Conservation (phyloP, 2,888 invertebrate species). For the Disparrhopalites patrizii region DNA sequence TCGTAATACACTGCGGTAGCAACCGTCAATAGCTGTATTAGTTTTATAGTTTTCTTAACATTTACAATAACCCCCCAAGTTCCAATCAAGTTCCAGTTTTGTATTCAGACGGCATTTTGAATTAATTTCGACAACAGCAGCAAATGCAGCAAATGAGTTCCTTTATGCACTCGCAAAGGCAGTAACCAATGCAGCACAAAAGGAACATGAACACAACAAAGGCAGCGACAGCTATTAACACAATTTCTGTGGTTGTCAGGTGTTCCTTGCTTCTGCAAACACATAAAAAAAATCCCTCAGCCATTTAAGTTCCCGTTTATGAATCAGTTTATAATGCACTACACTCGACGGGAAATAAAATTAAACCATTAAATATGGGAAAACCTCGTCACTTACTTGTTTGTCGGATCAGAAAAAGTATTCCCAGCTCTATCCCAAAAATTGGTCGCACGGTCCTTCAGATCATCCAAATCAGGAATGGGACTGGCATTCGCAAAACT, state of each 20-base stretch:
- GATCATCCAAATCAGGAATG: slow-evolving; percentile 8
- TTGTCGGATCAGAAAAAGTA: slow-evolving; percentile 32
- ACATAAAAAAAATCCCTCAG: slow-evolving; percentile 11
- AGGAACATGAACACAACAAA: slow-evolving; percentile 35
- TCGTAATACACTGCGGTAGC: too few species aligned
- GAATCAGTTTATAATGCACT: too few species aligned
- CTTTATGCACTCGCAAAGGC: slow-evolving; percentile 47
- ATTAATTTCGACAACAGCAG: slow-evolving; percentile 32
- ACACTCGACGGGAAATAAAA: not conserved
- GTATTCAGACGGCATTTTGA: too few species aligned
- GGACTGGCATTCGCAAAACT: not conserved
- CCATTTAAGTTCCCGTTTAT: too few species aligned
- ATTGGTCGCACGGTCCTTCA: slow-evolving; percentile 26
- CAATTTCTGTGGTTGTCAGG: slow-evolving; percentile 36
- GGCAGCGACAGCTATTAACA: slow-evolving; percentile 31
- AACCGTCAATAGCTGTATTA: too few species aligned
- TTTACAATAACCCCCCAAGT: too few species aligned
- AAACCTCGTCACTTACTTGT: slow-evolving; percentile 27
- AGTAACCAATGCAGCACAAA: slow-evolving; percentile 44
- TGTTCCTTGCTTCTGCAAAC: slow-evolving; percentile 20
- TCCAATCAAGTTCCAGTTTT: too few species aligned
- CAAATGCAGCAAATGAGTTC: slow-evolving; percentile 49
- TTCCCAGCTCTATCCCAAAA: slow-evolving; percentile 32
- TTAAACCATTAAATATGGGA: not conserved
- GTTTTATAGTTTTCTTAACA: too few species aligned